Base-by-base conservation (phyloP, 2,113 vertebrate genomes). In the Cairina moschata region DNA sequence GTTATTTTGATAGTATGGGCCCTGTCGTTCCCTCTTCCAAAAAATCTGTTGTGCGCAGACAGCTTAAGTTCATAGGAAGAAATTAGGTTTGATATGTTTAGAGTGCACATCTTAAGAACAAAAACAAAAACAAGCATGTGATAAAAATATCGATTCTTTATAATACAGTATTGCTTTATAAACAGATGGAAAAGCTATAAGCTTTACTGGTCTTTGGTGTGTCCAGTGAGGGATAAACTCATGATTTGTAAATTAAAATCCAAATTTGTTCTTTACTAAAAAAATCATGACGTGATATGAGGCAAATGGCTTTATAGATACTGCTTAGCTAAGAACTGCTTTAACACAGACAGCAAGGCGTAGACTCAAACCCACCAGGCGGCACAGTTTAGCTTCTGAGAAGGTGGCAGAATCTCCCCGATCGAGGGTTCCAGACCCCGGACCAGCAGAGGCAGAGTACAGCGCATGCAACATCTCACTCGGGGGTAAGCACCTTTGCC, bases 111-210 rank as follows among this genome's bases (percentile, higher is more conserved):
- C 96, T 97, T 97, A 84, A 98, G 97, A n/a, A 13, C 17, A 68
- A 36, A 42, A 31, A 28, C 36, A 9, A 59, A 48, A 29, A 31
- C 97, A 98, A 98, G 97, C 97, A 91, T 97, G 97, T 97, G 97
- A 98, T 97, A 98, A 98, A 98, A 98, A 98, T 97, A 97, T 97
- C 97, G 83, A 97, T 97, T 97, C 96, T 98, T 97, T 98, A 98
- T 98, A 97, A 97, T 98, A 98, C 98, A 98, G 97, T 98, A 98
- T 98, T 98, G 98, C 98, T 98, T 97, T 98, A 98, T 98, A 98
- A 98, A 98, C 96, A 98, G 97, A 98, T 98, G 98, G 98, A 98
- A 98, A 97, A 98, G 98, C 98, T 98, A 97, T 96, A 97, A 97
- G 98, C 97, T 97, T 97, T 96, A 98, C 97, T 98, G 97, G 97